Evolutionary conservation across 2,113 vertebrate genomes (phyloP).

Genomic region (Macrotus californicus): DNA sequence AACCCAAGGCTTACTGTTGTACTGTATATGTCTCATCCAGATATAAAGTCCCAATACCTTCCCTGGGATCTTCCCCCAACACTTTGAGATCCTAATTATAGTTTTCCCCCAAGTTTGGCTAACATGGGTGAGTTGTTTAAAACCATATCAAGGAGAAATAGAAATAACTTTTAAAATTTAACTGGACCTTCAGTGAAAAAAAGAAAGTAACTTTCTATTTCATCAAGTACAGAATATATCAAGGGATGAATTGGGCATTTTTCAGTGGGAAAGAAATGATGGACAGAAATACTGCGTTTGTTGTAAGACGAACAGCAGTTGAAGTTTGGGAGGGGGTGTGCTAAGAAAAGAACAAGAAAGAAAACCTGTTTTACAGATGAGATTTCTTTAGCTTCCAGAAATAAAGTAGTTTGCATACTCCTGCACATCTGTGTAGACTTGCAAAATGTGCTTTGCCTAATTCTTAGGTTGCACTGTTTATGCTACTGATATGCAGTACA

Average conservation of each 20-base stretch:
- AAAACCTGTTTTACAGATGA: constrained; percentile 72
- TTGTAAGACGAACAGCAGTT: constrained; percentile 58
- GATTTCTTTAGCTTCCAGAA: constrained; percentile 72
- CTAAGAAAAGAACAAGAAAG: constrained; percentile 65
- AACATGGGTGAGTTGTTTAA: neutral
- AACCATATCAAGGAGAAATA: neutral
- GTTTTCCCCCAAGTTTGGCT: neutral
- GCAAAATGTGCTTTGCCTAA: constrained; percentile 50
- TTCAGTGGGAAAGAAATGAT: constrained; percentile 72
- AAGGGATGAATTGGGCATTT: constrained; percentile 67
- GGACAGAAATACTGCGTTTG: constrained; percentile 70
- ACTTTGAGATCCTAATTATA: neutral
- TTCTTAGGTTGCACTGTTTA: constrained; percentile 48
- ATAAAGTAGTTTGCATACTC: constrained; percentile 65
- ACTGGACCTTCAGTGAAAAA: neutral
- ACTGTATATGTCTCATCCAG: neutral
- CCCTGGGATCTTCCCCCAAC: neutral
- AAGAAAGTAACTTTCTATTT: neutral
- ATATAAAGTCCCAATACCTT: neutral
- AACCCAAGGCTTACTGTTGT: neutral
- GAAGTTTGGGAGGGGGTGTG: constrained; percentile 61
- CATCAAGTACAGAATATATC: neutral
- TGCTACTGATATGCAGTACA: constrained; percentile 67
- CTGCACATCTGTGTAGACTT: constrained; percentile 64
- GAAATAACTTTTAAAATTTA: neutral